Evolutionary conservation across 2,888 invertebrate genomes (phyloP).

Genomic region (Acheta domesticus): DNA sequence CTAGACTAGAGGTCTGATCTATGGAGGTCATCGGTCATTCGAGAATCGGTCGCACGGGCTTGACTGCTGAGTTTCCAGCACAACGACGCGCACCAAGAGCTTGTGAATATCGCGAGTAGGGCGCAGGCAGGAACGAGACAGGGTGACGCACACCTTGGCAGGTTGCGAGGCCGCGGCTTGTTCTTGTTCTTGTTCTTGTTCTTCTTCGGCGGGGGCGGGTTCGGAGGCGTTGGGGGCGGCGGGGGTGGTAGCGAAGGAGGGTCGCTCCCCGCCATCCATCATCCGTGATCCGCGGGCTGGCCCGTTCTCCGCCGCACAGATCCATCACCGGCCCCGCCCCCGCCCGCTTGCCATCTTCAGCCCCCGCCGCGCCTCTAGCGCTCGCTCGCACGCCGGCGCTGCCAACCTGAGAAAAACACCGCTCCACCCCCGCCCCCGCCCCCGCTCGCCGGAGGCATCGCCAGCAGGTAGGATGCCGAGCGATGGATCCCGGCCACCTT

Average conservation of each 20-base stretch:
- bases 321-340: neutral
- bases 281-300: neutral
- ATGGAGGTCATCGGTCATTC: too few relatives aligned
- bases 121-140: neutral
- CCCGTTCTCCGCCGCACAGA: neutral
- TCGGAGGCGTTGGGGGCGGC: neutral
- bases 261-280: slow-evolving; percentile 6
- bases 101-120: too few relatives aligned
- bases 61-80: too few relatives aligned
- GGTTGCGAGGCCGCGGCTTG: neutral
- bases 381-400: too few relatives aligned
- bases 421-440: too few relatives aligned
- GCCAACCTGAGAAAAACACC: too few relatives aligned
- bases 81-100: too few relatives aligned
- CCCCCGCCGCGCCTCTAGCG: neutral
- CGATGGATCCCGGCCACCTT: too few relatives aligned
- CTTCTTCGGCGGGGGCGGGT: neutral
- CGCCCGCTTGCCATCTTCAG: neutral
- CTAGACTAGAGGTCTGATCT: too few relatives aligned
- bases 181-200: too few relatives aligned
- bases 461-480: too few relatives aligned
- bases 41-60: neutral
- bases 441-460: too few relatives aligned
- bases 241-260: neutral
- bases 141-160: slow-evolving; percentile 1